Conservation (phyloP, 2,113 vertebrate genomes). For the Heterotilapia buettikoferi region DNA sequence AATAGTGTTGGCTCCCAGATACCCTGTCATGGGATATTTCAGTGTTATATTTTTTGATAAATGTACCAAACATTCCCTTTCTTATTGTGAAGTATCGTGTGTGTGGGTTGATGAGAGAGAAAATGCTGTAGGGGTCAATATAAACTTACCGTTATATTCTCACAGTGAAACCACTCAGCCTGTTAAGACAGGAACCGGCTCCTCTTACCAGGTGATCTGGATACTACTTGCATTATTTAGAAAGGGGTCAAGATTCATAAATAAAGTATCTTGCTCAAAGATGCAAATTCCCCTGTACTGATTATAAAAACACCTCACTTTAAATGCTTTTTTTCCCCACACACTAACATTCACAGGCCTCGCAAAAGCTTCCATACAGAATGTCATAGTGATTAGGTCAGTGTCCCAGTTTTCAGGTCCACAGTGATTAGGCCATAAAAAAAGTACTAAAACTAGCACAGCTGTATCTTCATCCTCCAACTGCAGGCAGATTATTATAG, state of each 20-base stretch:
- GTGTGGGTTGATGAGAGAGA: background rate
- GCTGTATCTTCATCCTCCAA: background rate
- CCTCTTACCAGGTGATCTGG: constrained; percentile 9
- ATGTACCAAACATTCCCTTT: background rate
- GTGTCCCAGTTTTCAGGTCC: constrained; percentile 18
- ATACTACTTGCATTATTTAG: constrained; percentile 38
- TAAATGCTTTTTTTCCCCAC: background rate
- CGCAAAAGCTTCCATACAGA: background rate
- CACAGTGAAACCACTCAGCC: background rate
- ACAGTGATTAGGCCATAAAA: background rate
- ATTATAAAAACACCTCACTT: background rate
- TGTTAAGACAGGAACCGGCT: background rate
- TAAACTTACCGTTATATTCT: background rate
- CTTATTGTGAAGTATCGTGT: background rate
- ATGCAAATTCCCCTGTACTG: background rate
- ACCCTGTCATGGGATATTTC: background rate
- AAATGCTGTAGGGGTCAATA: background rate
- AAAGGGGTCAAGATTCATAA: background rate
- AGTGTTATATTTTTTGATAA: background rate
- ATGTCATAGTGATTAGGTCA: background rate
- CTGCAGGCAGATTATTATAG: background rate
- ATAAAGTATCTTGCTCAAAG: background rate
- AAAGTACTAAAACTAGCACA: background rate
- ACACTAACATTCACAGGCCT: background rate
- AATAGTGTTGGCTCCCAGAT: background rate